Evolutionary conservation across 2,797 vertebrate species (phyloP).

Genomic region (Cichlasoma orientale): DNA sequence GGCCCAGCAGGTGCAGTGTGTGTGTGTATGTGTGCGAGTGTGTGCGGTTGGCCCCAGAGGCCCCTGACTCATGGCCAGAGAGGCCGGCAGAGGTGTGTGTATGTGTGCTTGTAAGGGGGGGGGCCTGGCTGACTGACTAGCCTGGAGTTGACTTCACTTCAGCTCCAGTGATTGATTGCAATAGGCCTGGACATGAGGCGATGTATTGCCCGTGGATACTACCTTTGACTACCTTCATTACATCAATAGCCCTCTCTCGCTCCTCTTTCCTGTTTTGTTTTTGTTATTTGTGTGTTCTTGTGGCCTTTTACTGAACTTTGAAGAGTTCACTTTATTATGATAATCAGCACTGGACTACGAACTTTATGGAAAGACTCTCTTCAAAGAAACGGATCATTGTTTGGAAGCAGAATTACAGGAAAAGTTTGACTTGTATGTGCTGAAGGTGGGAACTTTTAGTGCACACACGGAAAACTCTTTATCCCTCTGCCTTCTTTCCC

Average conservation of each 20-base stretch:
- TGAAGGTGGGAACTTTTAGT: slow-evolving; percentile 13
- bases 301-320: slow-evolving; percentile 61
- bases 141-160: slow-evolving; percentile 79
- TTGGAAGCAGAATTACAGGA: not conserved
- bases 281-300: slow-evolving; percentile 46
- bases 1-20: slow-evolving; percentile 81
- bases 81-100: slow-evolving; percentile 66
- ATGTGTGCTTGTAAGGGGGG: slow-evolving; percentile 45
- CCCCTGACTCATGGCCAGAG: slow-evolving; percentile 80
- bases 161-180: slow-evolving; percentile 79
- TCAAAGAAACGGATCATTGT: slow-evolving; percentile 1
- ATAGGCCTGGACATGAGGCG: slow-evolving; percentile 73
- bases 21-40: slow-evolving; percentile 33
- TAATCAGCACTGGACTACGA: slow-evolving; percentile 22
- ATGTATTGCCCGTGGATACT: slow-evolving; percentile 81
- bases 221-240: slow-evolving; percentile 83
- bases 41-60: slow-evolving; percentile 74
- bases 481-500: slow-evolving; percentile 3
- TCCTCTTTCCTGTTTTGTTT: slow-evolving; percentile 26
- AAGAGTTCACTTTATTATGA: slow-evolving; percentile 55
- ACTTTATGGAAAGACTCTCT: not conserved
- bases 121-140: slow-evolving; percentile 67
- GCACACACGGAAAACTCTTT: slow-evolving; percentile 9
- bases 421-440: not conserved
- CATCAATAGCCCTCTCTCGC: slow-evolving; percentile 60